These are phyloP conservation scores for Cephus runcator DNA, from an alignment of 2,888 invertebrate genomes.

Conservation along the genomic window DNA sequence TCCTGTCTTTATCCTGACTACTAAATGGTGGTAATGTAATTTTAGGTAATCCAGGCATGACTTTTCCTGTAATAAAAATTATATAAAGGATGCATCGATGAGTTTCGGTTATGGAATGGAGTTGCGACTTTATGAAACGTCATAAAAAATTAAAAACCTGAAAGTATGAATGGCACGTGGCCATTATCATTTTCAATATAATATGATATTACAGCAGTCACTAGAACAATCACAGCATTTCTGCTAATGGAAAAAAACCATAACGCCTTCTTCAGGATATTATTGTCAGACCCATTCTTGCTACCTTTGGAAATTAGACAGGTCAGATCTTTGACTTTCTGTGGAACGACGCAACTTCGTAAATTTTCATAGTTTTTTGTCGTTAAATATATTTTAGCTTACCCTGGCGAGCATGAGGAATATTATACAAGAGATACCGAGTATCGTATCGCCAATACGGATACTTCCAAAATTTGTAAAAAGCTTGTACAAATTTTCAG, in stretches of 20 bases:
- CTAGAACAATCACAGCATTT: conserved; percentile 81
- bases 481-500: conserved; percentile 70
- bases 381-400: conserved; percentile 45
- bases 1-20: conserved; percentile 70
- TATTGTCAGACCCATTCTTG: conserved; percentile 54
- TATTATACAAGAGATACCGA: conserved; percentile 75
- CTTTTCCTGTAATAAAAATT: conserved; percentile 67
- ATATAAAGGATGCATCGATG: conserved; percentile 9
- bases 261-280: conserved; percentile 68
- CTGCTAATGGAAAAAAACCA: conserved; percentile 83
- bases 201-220: conserved; percentile 73
- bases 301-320: not conserved
- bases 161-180: conserved; percentile 73
- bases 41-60: conserved; percentile 77
- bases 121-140: not conserved
- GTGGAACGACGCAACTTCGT: conserved; percentile 13
- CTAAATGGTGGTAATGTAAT: conserved; percentile 77
- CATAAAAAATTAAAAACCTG: conserved; percentile 59
- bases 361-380: not conserved
- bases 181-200: conserved; percentile 64
- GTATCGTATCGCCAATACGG: conserved; percentile 71
- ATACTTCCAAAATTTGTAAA: conserved; percentile 67
- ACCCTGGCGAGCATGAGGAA: conserved; percentile 77
- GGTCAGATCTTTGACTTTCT: conserved; percentile 74
- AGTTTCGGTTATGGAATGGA: not conserved